Percentiles rank a stretch among this genome's conserved stretches.
phyloP scores from a whole-genome alignment of 2,797 vertebrate genomes.

The Sebastes itinus region DNA sequence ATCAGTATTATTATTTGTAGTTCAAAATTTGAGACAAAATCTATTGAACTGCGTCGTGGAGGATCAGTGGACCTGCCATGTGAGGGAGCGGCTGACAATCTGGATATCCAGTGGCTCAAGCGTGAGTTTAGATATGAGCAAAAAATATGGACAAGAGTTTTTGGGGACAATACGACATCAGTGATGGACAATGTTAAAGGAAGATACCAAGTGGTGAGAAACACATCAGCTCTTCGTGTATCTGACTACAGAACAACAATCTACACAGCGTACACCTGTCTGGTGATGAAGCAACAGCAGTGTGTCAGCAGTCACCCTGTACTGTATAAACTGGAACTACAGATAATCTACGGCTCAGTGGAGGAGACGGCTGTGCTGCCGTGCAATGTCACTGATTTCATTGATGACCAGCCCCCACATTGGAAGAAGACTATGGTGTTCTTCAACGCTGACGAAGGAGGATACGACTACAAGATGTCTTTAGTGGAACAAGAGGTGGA shows the following conservation, averaged over 20 bases:
- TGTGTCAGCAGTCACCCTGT: background rate
- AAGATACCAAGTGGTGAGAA: background rate
- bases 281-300: background rate
- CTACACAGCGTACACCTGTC: background rate
- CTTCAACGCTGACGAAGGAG: background rate
- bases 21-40: rapidly evolving
- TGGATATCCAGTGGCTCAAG: background rate
- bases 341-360: background rate
- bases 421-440: rapidly evolving
- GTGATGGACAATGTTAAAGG: background rate
- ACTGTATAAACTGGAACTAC: rapidly evolving
- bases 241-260: background rate
- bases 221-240: background rate
- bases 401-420: background rate
- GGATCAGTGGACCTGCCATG: background rate
- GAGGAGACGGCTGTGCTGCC: background rate
- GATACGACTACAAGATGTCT: background rate
- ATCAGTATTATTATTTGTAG: background rate
- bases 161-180: background rate
- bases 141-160: background rate
- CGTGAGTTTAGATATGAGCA: rapidly evolving
- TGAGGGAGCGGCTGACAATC: background rate
- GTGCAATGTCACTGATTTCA: no score
- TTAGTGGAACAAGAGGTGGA: background rate
- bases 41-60: no score